phyloP scores from a whole-genome alignment of 1,140 invertebrate species.

The Drosophila yakuba region DNA sequence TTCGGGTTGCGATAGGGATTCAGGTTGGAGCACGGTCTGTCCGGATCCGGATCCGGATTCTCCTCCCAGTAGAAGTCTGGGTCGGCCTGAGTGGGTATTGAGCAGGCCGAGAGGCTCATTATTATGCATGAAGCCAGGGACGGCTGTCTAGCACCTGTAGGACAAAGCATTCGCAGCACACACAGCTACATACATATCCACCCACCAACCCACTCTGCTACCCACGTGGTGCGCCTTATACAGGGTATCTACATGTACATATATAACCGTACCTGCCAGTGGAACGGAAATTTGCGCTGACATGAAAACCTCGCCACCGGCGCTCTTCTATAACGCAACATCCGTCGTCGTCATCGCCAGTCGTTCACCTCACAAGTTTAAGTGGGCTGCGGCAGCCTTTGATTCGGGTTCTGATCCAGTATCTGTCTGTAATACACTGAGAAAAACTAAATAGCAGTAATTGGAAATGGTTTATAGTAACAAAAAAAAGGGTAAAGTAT shows the following conservation, averaged over 20 bases:
- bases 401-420: conserved; percentile 22
- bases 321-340: conserved; percentile 69
- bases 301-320: conserved; percentile 74
- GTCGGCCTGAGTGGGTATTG: conserved; percentile 37
- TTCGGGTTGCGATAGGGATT: not conserved
- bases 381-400: conserved; percentile 55
- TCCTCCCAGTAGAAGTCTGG: not conserved
- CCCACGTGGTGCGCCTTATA: not conserved
- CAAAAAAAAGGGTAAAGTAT: too few relatives aligned
- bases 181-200: not conserved
- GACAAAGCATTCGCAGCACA: conserved; percentile 56
- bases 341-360: conserved; percentile 50
- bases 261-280: conserved; percentile 23
- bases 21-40: not conserved
- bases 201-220: not conserved
- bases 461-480: too few relatives aligned
- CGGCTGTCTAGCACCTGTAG: conserved; percentile 77
- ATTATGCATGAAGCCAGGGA: conserved; percentile 79
- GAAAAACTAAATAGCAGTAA: not conserved
- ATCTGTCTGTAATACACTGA: conserved; percentile 26
- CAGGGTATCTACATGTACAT: too few relatives aligned
- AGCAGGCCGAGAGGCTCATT: conserved; percentile 56
- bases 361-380: conserved; percentile 70
- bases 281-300: conserved; percentile 79
- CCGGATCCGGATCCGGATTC: conserved; percentile 1